Conservation (phyloP, 2,888 invertebrate species). For the Aethes cnicana region DNA sequence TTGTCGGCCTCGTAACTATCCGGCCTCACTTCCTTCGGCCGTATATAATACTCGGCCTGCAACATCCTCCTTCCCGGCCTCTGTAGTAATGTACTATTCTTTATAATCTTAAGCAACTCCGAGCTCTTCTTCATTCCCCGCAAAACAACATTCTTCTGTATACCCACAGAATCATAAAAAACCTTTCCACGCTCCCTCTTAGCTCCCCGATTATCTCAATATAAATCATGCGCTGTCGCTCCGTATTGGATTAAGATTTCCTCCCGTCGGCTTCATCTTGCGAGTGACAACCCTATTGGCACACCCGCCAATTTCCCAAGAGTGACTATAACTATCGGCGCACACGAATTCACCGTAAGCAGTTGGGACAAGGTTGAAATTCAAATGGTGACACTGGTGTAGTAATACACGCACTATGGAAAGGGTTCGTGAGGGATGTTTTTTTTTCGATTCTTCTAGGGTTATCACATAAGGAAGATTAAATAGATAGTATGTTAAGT, state of each 20-base stretch:
- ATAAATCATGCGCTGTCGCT: conserved; percentile 77
- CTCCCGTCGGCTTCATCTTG: conserved; percentile 43
- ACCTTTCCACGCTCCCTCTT: conserved; percentile 43
- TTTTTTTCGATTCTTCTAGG: conserved; percentile 21
- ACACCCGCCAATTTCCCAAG: conserved; percentile 33
- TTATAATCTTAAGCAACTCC: no score
- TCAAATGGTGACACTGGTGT: neutral
- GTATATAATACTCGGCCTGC: no score
- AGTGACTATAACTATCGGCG: conserved; percentile 13
- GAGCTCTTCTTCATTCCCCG: no score
- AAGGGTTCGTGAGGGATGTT: conserved; percentile 16
- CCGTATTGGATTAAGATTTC: conserved; percentile 79
- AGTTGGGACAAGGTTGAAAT: neutral
- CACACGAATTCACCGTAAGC: neutral
- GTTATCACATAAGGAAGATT: conserved; percentile 10
- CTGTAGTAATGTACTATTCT: no score
- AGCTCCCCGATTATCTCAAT: conserved; percentile 54
- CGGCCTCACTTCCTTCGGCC: no score
- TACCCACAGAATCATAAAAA: no score
- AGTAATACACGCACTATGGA: conserved; percentile 15
- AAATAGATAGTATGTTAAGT: conserved; percentile 4
- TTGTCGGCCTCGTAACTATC: no score
- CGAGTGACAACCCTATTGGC: conserved; percentile 34
- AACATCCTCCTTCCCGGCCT: no score
- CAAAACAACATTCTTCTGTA: no score